phyloP scores from a whole-genome alignment of 1,140 invertebrate genomes.

The Papilio polytes region DNA sequence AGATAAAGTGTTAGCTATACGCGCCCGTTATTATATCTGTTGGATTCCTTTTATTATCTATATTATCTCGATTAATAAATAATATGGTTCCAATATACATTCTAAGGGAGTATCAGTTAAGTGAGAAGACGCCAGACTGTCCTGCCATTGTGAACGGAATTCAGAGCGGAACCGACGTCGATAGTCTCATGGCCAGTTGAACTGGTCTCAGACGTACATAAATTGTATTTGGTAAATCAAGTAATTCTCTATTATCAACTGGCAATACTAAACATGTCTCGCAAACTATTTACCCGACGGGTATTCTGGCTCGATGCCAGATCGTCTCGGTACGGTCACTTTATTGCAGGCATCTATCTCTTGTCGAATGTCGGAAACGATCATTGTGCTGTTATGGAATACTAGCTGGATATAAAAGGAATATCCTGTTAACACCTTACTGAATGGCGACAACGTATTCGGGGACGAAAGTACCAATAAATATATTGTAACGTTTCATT shows the following conservation, averaged over 20 bases:
- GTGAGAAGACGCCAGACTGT: constrained; percentile 14
- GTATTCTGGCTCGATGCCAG: constrained; percentile 52
- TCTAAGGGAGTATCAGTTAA: neutral
- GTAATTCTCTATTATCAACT: constrained; percentile 34
- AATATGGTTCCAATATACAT: neutral
- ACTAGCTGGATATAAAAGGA: constrained; percentile 41
- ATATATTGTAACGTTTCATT: neutral
- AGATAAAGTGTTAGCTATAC: too few relatives aligned
- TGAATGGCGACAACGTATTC: constrained; percentile 20
- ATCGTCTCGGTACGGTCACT: constrained; percentile 52
- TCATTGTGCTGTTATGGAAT: constrained; percentile 52
- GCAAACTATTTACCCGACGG: constrained; percentile 44
- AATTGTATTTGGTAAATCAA: constrained; percentile 37
- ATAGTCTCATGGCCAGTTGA: constrained; percentile 6
- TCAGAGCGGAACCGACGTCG: constrained; percentile 20
- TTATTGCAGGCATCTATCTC: constrained; percentile 58
- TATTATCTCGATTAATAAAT: too few relatives aligned
- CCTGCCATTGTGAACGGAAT: constrained; percentile 28
- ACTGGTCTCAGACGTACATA: neutral
- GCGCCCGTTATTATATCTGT: too few relatives aligned
- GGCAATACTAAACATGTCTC: constrained; percentile 46
- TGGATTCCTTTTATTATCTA: too few relatives aligned
- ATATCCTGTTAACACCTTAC: constrained; percentile 35
- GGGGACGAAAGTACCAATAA: constrained; percentile 15
- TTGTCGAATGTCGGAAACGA: constrained; percentile 42